phyloP scores from a whole-genome alignment of 2,113 vertebrate genomes.

The Enhydra lutris region DNA sequence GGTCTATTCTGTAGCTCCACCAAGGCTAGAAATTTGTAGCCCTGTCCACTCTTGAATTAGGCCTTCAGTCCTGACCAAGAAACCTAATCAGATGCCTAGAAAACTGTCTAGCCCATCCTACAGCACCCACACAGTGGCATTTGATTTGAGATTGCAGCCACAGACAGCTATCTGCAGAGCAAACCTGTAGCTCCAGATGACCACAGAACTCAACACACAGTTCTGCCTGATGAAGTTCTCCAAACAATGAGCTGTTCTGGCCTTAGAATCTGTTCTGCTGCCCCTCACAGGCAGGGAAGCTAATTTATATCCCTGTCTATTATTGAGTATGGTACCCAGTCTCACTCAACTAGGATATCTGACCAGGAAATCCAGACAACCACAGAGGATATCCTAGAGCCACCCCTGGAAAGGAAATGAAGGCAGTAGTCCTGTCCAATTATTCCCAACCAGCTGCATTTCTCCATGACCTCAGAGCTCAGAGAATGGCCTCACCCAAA shows the following conservation, averaged over 20 bases:
- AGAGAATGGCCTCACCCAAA: not conserved
- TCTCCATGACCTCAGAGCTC: not conserved
- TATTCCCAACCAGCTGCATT: not conserved
- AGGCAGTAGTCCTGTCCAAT: not conserved
- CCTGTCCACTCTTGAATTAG: not conserved
- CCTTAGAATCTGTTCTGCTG: not conserved
- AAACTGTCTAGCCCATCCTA: not conserved
- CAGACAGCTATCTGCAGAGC: not conserved
- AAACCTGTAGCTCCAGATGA: not conserved
- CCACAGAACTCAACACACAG: not conserved
- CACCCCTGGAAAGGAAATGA: not conserved
- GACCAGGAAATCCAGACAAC: not conserved
- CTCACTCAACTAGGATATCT: not conserved
- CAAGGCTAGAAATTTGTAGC: not conserved
- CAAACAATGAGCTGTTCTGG: not conserved
- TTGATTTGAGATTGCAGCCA: not conserved
- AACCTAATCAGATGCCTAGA: not conserved
- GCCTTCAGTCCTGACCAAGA: not conserved
- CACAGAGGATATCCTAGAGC: not conserved
- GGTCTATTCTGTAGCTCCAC: not conserved
- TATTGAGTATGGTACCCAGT: not conserved
- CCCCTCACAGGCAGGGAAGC: not conserved
- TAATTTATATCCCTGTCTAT: not conserved
- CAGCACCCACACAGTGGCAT: too few relatives aligned
- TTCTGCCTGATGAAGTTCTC: not conserved